Conservation (phyloP, 1,140 invertebrate genomes). For the Achatina immaculata region DNA sequence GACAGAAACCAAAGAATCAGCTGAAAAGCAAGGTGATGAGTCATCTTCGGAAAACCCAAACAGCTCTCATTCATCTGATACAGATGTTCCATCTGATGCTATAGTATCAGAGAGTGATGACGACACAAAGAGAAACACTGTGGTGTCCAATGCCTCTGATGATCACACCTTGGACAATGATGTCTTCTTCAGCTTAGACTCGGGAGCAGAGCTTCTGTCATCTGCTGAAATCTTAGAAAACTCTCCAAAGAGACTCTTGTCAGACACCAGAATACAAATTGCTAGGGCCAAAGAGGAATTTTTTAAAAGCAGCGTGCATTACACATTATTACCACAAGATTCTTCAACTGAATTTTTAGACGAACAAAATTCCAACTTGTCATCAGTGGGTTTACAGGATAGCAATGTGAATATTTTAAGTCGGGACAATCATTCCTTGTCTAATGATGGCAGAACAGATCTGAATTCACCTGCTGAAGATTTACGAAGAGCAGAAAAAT, state of each 20-base stretch:
- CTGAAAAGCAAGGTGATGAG: not conserved
- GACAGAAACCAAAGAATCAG: not conserved
- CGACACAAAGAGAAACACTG: constrained; percentile 25
- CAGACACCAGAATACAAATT: constrained; percentile 13
- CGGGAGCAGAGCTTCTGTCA: constrained; percentile 23
- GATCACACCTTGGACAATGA: constrained; percentile 30
- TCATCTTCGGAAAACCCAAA: constrained; percentile 34
- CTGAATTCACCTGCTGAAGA: not conserved
- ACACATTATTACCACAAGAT: not conserved
- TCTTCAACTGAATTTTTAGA: too few species aligned
- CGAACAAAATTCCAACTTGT: too few species aligned
- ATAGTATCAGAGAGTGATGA: constrained; percentile 23
- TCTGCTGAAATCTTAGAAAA: constrained; percentile 14
- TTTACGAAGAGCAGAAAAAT: not conserved
- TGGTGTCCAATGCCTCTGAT: constrained; percentile 20
- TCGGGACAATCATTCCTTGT: not conserved
- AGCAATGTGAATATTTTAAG: not conserved
- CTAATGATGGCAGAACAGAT: not conserved
- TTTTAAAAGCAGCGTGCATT: not conserved
- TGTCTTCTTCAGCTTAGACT: constrained; percentile 34
- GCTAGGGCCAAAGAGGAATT: constrained; percentile 32
- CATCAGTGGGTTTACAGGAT: too few species aligned
- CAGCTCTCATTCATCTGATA: constrained; percentile 29
- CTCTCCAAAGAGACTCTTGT: not conserved
- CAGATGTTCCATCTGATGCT: constrained; percentile 17